A percentile compares a stretch with the other conserved stretches of the same genome.
Evolutionary conservation across 2,888 invertebrate genomes (phyloP).

Genomic region (Diachrysia chrysitis): DNA sequence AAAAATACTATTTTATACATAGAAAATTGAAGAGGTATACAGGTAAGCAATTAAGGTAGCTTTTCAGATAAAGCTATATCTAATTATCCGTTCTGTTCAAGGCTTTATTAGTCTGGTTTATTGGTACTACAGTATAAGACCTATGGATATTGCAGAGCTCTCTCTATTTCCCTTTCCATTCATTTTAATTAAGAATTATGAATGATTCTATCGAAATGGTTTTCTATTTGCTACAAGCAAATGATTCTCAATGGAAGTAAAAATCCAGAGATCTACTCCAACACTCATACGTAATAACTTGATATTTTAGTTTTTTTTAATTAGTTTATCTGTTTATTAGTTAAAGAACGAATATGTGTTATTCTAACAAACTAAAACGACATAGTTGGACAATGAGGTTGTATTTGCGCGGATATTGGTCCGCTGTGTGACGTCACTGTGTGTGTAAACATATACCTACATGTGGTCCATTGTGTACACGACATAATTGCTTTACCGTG

Average conservation of each 20-base stretch:
- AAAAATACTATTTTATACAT: too few relatives aligned
- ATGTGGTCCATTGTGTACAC: slow-evolving; percentile 4
- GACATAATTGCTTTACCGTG: slow-evolving; percentile 24
- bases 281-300: too few relatives aligned
- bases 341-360: not conserved
- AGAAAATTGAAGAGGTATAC: too few relatives aligned
- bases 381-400: slow-evolving; percentile 2
- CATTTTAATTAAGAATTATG: not conserved
- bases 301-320: too few relatives aligned
- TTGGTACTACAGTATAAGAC: not conserved
- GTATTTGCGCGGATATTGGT: slow-evolving; percentile 5
- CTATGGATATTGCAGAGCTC: not conserved
- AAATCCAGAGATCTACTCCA: not conserved
- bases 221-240: not conserved
- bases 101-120: not conserved
- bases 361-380: not conserved
- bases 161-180: not conserved
- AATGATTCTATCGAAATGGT: not conserved
- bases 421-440: not conserved
- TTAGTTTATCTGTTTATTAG: too few relatives aligned
- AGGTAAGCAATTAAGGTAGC: not conserved
- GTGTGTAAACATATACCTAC: not conserved
- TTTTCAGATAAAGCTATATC: not conserved
- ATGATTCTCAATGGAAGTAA: not conserved
- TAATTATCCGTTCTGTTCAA: slow-evolving; percentile 1